Evolutionary conservation across 2,113 vertebrate species (phyloP).

Genomic region (Alligator mississippiensis): DNA sequence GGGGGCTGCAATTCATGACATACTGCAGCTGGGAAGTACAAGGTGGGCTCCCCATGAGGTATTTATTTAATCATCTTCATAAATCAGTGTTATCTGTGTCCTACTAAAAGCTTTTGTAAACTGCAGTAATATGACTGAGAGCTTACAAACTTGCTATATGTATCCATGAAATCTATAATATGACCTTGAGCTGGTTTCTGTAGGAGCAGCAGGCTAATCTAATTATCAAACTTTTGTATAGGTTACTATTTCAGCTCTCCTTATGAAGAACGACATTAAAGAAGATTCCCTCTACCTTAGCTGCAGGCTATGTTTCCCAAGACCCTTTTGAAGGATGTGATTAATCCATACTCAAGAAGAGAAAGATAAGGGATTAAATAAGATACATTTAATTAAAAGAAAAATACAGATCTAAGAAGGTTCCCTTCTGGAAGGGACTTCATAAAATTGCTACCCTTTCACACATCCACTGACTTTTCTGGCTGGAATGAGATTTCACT

Average conservation of each 20-base stretch:
- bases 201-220: neutral
- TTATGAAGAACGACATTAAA: neutral
- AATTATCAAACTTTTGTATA: fast-evolving
- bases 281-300: neutral
- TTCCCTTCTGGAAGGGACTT: neutral
- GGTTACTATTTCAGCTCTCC: neutral
- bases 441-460: neutral
- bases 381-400: neutral
- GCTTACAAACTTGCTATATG: neutral
- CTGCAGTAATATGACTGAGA: neutral
- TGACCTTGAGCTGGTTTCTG: neutral
- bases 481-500: neutral
- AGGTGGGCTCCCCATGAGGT: neutral
- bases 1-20: neutral
- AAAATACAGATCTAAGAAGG: too few relatives aligned
- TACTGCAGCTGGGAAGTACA: neutral
- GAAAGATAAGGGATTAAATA: neutral
- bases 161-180: fast-evolving
- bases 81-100: neutral
- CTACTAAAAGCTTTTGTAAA: neutral
- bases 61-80: neutral
- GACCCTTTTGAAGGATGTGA: neutral
- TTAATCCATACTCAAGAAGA: neutral
- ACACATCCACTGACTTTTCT: neutral
- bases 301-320: neutral